Evolutionary conservation across 2,888 invertebrate genomes (phyloP).

Genomic region (Marasmarcha lunaedactyla): DNA sequence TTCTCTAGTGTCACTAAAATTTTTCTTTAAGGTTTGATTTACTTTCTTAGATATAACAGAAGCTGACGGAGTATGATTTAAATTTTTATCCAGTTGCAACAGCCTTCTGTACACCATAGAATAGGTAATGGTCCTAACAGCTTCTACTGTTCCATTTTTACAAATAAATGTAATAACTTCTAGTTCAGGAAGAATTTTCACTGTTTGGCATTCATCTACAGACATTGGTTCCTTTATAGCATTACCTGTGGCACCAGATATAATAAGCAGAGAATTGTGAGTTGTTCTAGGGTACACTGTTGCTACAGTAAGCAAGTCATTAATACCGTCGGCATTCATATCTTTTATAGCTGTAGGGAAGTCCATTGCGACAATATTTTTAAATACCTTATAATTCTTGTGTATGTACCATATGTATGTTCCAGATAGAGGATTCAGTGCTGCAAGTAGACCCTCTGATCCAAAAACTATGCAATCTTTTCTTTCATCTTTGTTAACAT

Average conservation of each 20-base stretch:
- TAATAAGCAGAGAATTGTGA: conserved; percentile 73
- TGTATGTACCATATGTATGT: conserved; percentile 72
- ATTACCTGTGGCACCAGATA: conserved; percentile 78
- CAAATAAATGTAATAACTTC: conserved; percentile 70
- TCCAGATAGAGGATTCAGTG: conserved; percentile 61
- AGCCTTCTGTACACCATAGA: conserved; percentile 38
- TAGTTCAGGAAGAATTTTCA: conserved; percentile 68
- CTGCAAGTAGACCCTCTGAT: conserved; percentile 71
- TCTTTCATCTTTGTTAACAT: conserved; percentile 77
- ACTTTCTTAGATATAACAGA: conserved; percentile 54
- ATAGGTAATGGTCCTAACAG: conserved; percentile 50
- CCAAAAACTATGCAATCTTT: conserved; percentile 83
- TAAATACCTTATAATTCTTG: conserved; percentile 60
- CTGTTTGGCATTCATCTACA: conserved; percentile 69
- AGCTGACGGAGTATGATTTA: conserved; percentile 30
- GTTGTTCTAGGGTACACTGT: conserved; percentile 59
- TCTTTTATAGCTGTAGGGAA: conserved; percentile 81
- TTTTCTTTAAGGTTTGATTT: conserved; percentile 67
- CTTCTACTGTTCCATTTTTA: conserved; percentile 69
- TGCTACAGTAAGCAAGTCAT: conserved; percentile 75
- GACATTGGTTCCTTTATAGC: conserved; percentile 74
- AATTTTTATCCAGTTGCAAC: conserved; percentile 34
- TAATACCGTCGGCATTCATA: conserved; percentile 77
- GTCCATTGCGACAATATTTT: conserved; percentile 70
- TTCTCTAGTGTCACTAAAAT: conserved; percentile 66